Conservation (phyloP, 2,888 invertebrate species). For the Cartodere bifasciata region DNA sequence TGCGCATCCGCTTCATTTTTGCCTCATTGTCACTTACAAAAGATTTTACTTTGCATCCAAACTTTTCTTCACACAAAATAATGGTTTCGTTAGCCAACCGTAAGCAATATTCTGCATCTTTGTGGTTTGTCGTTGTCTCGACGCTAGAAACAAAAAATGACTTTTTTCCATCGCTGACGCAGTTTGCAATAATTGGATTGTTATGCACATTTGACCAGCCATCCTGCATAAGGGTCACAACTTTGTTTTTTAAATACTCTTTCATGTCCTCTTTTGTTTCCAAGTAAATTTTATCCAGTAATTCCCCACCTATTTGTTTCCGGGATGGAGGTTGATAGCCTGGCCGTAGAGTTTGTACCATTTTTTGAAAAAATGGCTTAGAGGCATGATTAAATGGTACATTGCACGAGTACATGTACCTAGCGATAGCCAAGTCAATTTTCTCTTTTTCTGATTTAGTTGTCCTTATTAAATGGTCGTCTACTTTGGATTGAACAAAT, state of each 20-base stretch:
- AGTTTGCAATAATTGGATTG: constrained; percentile 9
- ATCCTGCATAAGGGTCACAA: constrained; percentile 10
- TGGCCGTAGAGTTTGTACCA: constrained; percentile 7
- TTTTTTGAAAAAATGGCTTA: constrained; percentile 8
- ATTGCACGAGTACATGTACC: constrained; percentile 11
- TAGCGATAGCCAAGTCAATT: constrained; percentile 8
- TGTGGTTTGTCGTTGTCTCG: constrained; percentile 6
- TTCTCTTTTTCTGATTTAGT: constrained; percentile 3
- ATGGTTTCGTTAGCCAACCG: constrained; percentile 8
- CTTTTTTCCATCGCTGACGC: no score
- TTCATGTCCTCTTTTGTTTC: constrained; percentile 3
- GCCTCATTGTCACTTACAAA: constrained; percentile 9
- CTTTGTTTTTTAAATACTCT: constrained; percentile 7
- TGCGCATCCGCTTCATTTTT: constrained; percentile 7
- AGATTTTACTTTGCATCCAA: constrained; percentile 7
- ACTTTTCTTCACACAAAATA: constrained; percentile 6
- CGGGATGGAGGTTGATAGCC: constrained; percentile 8
- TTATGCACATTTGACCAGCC: constrained; percentile 8
- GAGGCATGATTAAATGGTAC: constrained; percentile 9
- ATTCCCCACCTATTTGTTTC: constrained; percentile 6
- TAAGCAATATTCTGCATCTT: constrained; percentile 8
- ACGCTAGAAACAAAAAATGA: constrained; percentile 7
- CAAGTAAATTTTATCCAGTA: constrained; percentile 7
- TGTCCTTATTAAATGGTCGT: constrained; percentile 4
- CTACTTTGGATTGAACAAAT: constrained; percentile 6